These are phyloP conservation scores for Parelbella ahira DNA, from an alignment of 2,888 invertebrate species.

Conservation along the genomic window DNA sequence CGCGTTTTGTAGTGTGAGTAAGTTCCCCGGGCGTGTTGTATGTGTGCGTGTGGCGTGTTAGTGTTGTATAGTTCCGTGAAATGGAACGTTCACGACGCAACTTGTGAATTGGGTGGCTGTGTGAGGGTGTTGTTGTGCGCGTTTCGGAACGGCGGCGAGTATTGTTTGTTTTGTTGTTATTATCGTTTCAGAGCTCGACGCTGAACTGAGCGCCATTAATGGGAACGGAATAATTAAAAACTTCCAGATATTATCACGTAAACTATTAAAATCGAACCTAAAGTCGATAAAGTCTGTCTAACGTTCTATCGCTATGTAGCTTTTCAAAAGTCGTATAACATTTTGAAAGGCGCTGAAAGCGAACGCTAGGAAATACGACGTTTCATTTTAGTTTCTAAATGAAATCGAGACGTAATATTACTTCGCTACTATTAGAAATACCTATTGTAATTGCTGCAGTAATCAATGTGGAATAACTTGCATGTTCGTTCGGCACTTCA, in stretches of 20 bases:
- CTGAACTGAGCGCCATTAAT: slow-evolving; percentile 36
- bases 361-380: too few relatives aligned
- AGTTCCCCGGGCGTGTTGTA: slow-evolving; percentile 53
- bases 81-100: slow-evolving; percentile 55
- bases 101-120: slow-evolving; percentile 72
- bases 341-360: too few relatives aligned
- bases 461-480: too few relatives aligned
- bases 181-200: slow-evolving; percentile 51
- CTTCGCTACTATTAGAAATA: too few relatives aligned
- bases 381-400: too few relatives aligned
- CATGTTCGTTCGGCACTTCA: too few relatives aligned
- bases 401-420: too few relatives aligned
- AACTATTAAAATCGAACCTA: slow-evolving; percentile 2
- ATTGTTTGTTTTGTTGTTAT: slow-evolving; percentile 73
- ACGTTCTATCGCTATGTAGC: too few relatives aligned
- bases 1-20: slow-evolving; percentile 43
- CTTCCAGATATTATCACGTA: slow-evolving; percentile 23
- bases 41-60: slow-evolving; percentile 50
- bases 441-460: too few relatives aligned
- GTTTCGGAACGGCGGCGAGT: slow-evolving; percentile 48
- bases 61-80: slow-evolving; percentile 61
- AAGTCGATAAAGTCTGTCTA: too few relatives aligned
- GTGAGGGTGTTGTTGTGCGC: slow-evolving; percentile 55
- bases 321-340: too few relatives aligned
- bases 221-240: slow-evolving; percentile 28